A percentile compares a stretch with the other conserved stretches of the same genome.
Conservation (phyloP, 64 coral and sea anemone genomes). For the Montipora cactus region DNA sequence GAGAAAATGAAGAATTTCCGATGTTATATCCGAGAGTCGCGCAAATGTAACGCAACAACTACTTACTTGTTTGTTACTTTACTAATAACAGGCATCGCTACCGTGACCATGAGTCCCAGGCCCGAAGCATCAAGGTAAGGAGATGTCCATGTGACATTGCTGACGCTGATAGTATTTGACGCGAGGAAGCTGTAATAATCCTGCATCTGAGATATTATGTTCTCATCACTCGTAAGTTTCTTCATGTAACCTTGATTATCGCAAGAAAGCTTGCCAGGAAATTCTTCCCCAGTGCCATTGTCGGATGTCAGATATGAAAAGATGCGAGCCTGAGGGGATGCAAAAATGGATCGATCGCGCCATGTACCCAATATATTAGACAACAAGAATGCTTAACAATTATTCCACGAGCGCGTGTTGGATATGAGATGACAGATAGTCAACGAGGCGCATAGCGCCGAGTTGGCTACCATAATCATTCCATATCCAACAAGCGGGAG, state of each 20-base stretch:
- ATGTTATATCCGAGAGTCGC: neutral
- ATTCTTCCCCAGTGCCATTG: slow-evolving; percentile 75
- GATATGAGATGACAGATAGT: no score
- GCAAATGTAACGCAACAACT: neutral
- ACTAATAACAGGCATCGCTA: slow-evolving; percentile 94
- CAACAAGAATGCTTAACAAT: no score
- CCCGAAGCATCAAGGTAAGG: slow-evolving; percentile 92
- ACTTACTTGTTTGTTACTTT: slow-evolving; percentile 93
- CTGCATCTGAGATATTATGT: slow-evolving; percentile 98
- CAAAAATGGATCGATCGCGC: no score
- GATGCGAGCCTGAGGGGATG: slow-evolving; percentile 69
- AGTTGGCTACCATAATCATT: no score
- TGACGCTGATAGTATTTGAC: slow-evolving; percentile 96
- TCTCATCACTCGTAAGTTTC: slow-evolving; percentile 85
- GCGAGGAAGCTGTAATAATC: slow-evolving; percentile 97
- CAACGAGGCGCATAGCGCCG: no score
- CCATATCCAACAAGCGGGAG: no score
- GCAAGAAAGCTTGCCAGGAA: slow-evolving; percentile 94
- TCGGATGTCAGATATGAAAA: slow-evolving; percentile 87
- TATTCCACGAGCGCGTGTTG: no score
- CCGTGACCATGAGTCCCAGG: slow-evolving; percentile 93
- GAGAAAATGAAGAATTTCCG: no score
- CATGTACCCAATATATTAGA: no score
- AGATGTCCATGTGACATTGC: slow-evolving; percentile 90
- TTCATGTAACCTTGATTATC: slow-evolving; percentile 98